Conservation (phyloP, 2,888 invertebrate species). For the Cheilosia soror region DNA sequence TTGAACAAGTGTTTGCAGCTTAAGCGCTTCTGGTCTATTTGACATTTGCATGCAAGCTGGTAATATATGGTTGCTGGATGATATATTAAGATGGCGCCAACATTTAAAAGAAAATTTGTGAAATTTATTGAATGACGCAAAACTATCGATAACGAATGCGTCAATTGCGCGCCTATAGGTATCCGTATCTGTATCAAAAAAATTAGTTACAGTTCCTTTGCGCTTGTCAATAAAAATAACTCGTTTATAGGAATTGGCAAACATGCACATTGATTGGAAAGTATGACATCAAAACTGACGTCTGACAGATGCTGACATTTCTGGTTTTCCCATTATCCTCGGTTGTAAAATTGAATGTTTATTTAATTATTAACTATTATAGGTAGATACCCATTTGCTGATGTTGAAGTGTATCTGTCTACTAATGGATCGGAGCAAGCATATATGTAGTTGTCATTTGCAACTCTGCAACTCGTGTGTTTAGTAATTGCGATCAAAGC, state of each 20-base stretch:
- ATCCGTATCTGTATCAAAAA: slow-evolving; percentile 1
- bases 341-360: slow-evolving; percentile 23
- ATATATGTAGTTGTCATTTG: no score
- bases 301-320: slow-evolving; percentile 21
- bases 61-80: neutral
- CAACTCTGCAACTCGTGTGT: no score
- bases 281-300: slow-evolving; percentile 28
- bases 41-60: neutral
- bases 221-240: slow-evolving; percentile 34
- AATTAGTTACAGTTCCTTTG: slow-evolving; percentile 8
- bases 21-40: neutral
- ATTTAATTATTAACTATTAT: slow-evolving; percentile 13
- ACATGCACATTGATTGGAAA: slow-evolving; percentile 16
- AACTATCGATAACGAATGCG: slow-evolving; percentile 21
- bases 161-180: slow-evolving; percentile 8
- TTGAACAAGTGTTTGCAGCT: slow-evolving; percentile 27
- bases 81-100: neutral
- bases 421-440: no score
- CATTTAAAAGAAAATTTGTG: slow-evolving; percentile 2
- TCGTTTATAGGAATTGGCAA: slow-evolving; percentile 14
- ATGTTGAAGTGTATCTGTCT: no score
- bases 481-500: no score
- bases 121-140: slow-evolving; percentile 22
- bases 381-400: neutral
- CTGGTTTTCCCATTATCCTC: slow-evolving; percentile 19